A percentile compares a stretch with the other conserved stretches of the same genome.
These are phyloP conservation scores for Drosophila fungiperda DNA, from an alignment of 2,888 invertebrate genomes.

Conservation along the genomic window DNA sequence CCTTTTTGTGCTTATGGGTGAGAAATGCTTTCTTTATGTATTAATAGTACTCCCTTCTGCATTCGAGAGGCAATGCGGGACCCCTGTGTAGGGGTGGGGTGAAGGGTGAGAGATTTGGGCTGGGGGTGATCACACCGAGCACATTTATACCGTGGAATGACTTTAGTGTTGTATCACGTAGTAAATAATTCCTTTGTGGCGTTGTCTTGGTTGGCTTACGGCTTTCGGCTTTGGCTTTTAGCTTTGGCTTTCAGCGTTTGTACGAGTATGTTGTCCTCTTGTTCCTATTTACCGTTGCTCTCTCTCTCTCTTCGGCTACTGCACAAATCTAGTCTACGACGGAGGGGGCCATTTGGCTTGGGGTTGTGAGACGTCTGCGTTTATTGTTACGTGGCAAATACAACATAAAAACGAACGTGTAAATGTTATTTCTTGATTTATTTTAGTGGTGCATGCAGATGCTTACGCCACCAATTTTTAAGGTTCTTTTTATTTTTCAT, in stretches of 20 bases:
- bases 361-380: constrained; percentile 45
- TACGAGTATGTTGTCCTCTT: constrained; percentile 31
- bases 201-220: constrained; percentile 74
- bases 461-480: constrained; percentile 74
- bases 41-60: constrained; percentile 75
- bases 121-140: constrained; percentile 33
- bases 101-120: neutral
- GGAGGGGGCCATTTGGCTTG: neutral
- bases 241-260: constrained; percentile 39
- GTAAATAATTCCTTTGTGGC: constrained; percentile 80
- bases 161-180: constrained; percentile 78
- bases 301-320: constrained; percentile 25
- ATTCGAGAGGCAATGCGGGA: constrained; percentile 53
- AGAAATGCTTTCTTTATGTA: constrained; percentile 78
- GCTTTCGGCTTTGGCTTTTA: constrained; percentile 43
- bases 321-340: constrained; percentile 57
- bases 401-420: constrained; percentile 78
- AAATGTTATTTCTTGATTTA: constrained; percentile 81
- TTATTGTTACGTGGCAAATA: constrained; percentile 79
- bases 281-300: constrained; percentile 50
- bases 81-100: neutral
- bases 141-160: constrained; percentile 74
- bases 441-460: constrained; percentile 78
- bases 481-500: constrained; percentile 23
- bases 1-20: constrained; percentile 76